Percentiles rank a stretch among this genome's conserved stretches.
These are phyloP conservation scores for Trididemnum miniatum DNA, from an alignment of 23 tunicate genomes.

Conservation along the genomic window DNA sequence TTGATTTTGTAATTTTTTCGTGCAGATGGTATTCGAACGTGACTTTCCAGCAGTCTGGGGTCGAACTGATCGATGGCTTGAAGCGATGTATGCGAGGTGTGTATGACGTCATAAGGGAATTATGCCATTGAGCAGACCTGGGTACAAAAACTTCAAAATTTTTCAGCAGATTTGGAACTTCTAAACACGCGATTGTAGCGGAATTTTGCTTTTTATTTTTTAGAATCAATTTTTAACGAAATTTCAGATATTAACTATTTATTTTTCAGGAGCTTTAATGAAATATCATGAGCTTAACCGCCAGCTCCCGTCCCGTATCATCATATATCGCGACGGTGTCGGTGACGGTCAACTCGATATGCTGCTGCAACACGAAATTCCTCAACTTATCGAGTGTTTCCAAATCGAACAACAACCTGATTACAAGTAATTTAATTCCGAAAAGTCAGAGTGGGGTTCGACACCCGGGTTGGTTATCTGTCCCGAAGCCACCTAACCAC, in stretches of 20 bases:
- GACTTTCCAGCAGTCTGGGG: conserved; percentile 74
- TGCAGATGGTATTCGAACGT: conserved; percentile 86
- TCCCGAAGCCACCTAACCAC: background rate
- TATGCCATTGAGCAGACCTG: no score
- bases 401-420: conserved; percentile 31
- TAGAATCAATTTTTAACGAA: no score
- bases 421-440: conserved; percentile 44
- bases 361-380: conserved; percentile 83
- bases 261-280: conserved; percentile 61
- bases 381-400: conserved; percentile 71
- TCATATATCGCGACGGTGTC: conserved; percentile 94
- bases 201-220: no score
- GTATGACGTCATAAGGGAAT: no score
- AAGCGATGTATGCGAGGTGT: conserved; percentile 70
- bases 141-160: background rate
- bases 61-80: conserved; percentile 74
- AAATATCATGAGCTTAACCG: conserved; percentile 54
- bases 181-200: no score
- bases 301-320: conserved; percentile 46
- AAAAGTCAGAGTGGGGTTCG: background rate
- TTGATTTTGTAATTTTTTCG: no score
- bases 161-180: no score
- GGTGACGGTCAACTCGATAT: conserved; percentile 93
- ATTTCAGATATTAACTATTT: background rate
- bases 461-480: background rate